phyloP scores from a whole-genome alignment of 1,140 invertebrate genomes.

The Physella acuta region DNA sequence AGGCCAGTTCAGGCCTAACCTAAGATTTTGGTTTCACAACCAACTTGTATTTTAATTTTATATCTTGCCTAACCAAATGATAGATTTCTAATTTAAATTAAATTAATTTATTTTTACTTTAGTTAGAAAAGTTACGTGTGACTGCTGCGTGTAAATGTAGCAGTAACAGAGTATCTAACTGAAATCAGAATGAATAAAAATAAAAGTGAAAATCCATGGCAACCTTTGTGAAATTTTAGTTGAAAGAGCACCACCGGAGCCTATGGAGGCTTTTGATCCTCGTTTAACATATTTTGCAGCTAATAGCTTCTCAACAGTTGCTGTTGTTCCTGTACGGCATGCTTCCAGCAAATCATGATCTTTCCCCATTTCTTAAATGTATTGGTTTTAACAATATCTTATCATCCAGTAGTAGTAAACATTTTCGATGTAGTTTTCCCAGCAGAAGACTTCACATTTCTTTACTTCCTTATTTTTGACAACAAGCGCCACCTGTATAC shows the following conservation, averaged over 20 bases:
- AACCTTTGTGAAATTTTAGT: constrained; percentile 21
- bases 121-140: too few species aligned
- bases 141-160: too few species aligned
- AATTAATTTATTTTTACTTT: too few species aligned
- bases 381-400: too few species aligned
- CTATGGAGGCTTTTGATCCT: constrained; percentile 12
- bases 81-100: too few species aligned
- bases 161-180: too few species aligned
- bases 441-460: constrained; percentile 17
- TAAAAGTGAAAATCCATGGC: too few species aligned
- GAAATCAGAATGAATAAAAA: too few species aligned
- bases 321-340: constrained; percentile 85
- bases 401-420: background rate
- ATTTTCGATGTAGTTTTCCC: background rate
- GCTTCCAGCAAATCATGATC: constrained; percentile 94
- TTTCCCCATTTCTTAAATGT: constrained; percentile 79
- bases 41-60: too few species aligned
- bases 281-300: constrained; percentile 66
- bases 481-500: constrained; percentile 33
- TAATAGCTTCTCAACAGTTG: constrained; percentile 87
- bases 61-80: too few species aligned
- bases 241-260: constrained; percentile 28
- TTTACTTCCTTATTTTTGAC: constrained; percentile 28
- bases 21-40: too few species aligned
- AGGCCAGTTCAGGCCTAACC: too few species aligned